Evolutionary conservation across 1,140 invertebrate species (phyloP).

Genomic region (Drosophila ambigua): DNA sequence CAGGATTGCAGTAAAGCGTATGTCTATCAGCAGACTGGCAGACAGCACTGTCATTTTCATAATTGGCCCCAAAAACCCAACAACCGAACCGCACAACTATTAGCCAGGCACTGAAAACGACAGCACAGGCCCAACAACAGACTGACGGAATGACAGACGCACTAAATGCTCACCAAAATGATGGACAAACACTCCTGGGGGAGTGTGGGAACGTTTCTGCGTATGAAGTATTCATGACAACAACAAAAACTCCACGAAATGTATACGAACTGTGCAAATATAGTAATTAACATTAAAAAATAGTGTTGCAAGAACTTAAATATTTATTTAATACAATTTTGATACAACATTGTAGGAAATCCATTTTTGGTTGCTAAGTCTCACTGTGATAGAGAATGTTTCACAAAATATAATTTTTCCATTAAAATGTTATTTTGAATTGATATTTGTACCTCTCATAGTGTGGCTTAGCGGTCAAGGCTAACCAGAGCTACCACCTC

Average conservation of each 20-base stretch:
- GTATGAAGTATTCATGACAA: slow-evolving; percentile 10
- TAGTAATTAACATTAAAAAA: background rate
- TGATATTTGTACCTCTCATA: too few relatives aligned
- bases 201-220: slow-evolving; percentile 9
- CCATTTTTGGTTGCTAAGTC: background rate
- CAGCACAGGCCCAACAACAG: slow-evolving; percentile 13
- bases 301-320: background rate
- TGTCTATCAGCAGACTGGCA: slow-evolving; percentile 4
- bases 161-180: slow-evolving; percentile 34
- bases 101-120: slow-evolving; percentile 53
- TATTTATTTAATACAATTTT: background rate
- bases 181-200: slow-evolving; percentile 18
- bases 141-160: slow-evolving; percentile 23
- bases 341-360: too few relatives aligned
- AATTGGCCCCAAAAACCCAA: slow-evolving; percentile 76
- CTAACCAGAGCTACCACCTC: background rate
- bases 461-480: too few relatives aligned
- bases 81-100: slow-evolving; percentile 71
- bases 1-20: slow-evolving; percentile 9
- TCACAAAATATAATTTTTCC: too few relatives aligned
- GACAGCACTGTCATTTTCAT: slow-evolving; percentile 72
- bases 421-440: too few relatives aligned
- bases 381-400: too few relatives aligned
- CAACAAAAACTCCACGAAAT: background rate
- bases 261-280: background rate